These are phyloP conservation scores for Cheirogaleus major DNA, from an alignment of 2,797 vertebrate species.

Conservation along the genomic window DNA sequence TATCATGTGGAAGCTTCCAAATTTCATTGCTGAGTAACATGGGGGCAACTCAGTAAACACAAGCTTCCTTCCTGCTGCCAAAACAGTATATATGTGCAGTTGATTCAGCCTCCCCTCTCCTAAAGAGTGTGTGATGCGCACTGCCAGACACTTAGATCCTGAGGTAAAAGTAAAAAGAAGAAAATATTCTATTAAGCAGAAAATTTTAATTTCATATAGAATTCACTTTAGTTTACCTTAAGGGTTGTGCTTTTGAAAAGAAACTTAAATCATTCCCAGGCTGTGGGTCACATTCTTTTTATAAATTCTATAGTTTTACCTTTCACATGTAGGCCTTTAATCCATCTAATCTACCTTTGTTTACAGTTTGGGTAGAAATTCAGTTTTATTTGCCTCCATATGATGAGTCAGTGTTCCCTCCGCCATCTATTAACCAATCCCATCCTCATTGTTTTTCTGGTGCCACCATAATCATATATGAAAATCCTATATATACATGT, in stretches of 20 bases:
- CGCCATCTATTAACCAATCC: background rate
- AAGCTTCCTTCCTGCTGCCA: background rate
- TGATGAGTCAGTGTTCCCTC: background rate
- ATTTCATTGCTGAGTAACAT: background rate
- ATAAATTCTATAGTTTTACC: background rate
- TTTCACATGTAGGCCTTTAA: background rate
- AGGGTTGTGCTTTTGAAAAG: background rate
- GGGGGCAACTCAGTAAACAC: background rate
- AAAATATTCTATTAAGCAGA: background rate
- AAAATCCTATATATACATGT: background rate
- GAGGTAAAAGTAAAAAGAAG: background rate
- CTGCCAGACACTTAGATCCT: background rate
- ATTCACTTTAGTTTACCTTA: background rate
- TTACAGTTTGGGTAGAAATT: background rate
- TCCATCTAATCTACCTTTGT: background rate
- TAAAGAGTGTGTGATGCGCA: fast-evolving
- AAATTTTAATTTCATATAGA: background rate
- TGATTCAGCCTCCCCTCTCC: background rate
- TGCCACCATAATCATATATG: background rate
- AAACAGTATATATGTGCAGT: too few relatives aligned
- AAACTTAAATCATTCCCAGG: background rate
- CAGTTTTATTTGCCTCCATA: background rate
- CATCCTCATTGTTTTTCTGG: background rate
- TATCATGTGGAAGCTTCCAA: background rate
- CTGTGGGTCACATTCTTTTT: background rate